Evolutionary conservation across 1,140 invertebrate genomes (phyloP), one percentile per base, ranked within the genome.

Genomic region (Drosophila mayri): DNA sequence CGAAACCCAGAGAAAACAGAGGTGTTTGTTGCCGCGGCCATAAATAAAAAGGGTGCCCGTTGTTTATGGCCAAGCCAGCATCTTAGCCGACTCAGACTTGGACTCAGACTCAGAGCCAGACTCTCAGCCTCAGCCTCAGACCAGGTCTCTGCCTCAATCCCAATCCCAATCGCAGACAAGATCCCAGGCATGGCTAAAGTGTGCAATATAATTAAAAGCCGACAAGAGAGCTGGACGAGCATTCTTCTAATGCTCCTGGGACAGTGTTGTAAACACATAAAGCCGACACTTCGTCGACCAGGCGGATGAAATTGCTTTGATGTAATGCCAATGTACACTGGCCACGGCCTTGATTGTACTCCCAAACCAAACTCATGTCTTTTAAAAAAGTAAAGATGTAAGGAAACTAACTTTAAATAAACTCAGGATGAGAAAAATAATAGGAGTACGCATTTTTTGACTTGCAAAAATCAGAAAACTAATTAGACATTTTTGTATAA

Each of bases 171-270:
- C 63, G 76, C 75, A 79, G 79, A 61, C 61, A 11, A 64, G 30
- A 61, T 82, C 65, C 77, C 82, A 68, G 79, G 76, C 84, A 85
- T 90, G 68, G 75, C 88, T 88, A 91, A 91, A 91, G 83, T 85
- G 88, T 91, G 88, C 88, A 91, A 91, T 91, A 91, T 91, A 91
- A 91, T 88, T 91, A 91, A 91, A 91, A 91, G 88, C 88, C 88
- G 88, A 91, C 88, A 91, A 91, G 64, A 78, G 87, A 64, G 68
- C 70, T 77, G 72, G 58, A 25, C 66, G 64, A 59, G 62, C 66
- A 74, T 80, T 91, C 86, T 80, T 87, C 86, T 81, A 87, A 91
- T 83, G 80, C 87, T 78, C 65, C 73, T 61, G 68, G 77, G 62
- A 81, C 44, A 79, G 81, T 64, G 85, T 60, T 90, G 85, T 90